Evolutionary conservation across 1,140 invertebrate species (phyloP), one percentile per base, ranked within the genome.

Genomic region (Drosophila biarmipes): DNA sequence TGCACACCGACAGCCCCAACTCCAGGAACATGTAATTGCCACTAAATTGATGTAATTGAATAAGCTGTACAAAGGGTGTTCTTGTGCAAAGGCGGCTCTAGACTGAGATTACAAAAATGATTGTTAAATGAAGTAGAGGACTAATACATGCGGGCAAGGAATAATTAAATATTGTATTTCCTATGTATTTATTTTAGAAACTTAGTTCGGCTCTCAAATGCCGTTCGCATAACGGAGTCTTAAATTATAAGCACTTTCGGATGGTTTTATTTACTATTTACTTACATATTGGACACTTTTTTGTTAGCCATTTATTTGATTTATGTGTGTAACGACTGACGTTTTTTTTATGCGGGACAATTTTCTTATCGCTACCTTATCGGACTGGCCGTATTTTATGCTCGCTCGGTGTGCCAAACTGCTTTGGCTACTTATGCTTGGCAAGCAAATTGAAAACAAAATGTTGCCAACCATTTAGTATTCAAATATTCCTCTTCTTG

Each of bases 291-390:
- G 59, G 34, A 7, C 42, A 48, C 46, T 63, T 64, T 78, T 72
- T 52, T 79, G 45, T 48, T 61, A 71, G 75, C 63, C 68, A 61
- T 79, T 84, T 79, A 67, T 76, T 85, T 84, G 80, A 84, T 84
- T 84, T 84, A 79, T 82, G 80, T 53, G 46, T 46, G 62, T 63
- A 59, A 46, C 54, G 80, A 58, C 61, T 76, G 77, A 29, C 19
- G 40, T 21, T 78, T 38, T 12, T 64, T n/a, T 63, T 54, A 53
- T 37, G 56, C 57, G 46, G 53, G 34, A 67, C 35, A 75, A 69
- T 86, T 73, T 77, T 11, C 49, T 64, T 84, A 86, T 84, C 77
- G 29, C 1, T 14, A 42, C 35, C 57, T 73, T 86, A 73, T 84
- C 76, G 57, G 6, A 38, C 15, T 59, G 61, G 49, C 72, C 76